phyloP scores from a whole-genome alignment of 53 echinoderm and acorn worm genomes.

The Glandiceps talaboti region DNA sequence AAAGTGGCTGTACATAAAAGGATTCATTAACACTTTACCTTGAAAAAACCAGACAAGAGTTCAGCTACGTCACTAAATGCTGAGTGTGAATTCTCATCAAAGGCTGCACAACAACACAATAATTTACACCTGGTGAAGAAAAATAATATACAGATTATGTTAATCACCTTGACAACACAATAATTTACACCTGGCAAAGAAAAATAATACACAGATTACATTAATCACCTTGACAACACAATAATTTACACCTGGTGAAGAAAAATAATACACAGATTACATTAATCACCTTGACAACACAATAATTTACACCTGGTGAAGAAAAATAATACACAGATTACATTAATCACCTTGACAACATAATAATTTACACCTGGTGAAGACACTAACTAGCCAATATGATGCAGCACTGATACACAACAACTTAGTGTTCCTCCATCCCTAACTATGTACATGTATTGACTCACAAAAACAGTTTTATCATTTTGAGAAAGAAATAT shows the following conservation, averaged over 20 bases:
- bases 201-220: background rate
- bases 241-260: conserved; percentile 51
- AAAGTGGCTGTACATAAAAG: background rate
- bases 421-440: too few species aligned
- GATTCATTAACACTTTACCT: conserved; percentile 30
- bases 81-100: conserved; percentile 75
- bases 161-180: too few species aligned
- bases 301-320: conserved; percentile 56
- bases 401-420: too few species aligned
- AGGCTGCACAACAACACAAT: conserved; percentile 77
- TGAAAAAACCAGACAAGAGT: conserved; percentile 74
- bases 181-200: conserved; percentile 50
- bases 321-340: background rate
- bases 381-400: too few species aligned
- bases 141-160: background rate
- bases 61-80: conserved; percentile 88
- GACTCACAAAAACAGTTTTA: too few species aligned
- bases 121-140: conserved; percentile 47
- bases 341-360: too few species aligned
- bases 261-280: background rate
- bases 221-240: too few species aligned
- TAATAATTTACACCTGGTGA: too few species aligned
- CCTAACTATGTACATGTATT: too few species aligned
- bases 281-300: too few species aligned
- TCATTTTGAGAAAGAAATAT: too few species aligned